Conservation (phyloP, 53 echinoderm and acorn worm species). For the Mesocentrotus franciscanus region DNA sequence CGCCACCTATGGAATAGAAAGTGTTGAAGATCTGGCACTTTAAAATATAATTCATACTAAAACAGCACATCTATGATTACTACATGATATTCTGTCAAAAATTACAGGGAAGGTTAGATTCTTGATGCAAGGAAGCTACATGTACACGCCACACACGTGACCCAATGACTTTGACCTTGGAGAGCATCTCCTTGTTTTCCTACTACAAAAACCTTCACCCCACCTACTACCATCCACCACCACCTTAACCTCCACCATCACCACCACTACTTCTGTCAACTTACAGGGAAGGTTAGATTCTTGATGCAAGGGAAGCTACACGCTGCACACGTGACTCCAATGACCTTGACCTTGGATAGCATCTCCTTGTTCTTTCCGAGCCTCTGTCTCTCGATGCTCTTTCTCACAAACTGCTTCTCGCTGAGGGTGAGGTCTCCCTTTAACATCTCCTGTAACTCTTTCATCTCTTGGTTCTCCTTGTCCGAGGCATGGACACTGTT, state of each 20-base stretch:
- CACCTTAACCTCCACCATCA: too few relatives aligned
- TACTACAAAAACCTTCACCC: too few relatives aligned
- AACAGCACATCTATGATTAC: accelerated
- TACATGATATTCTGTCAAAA: neutral
- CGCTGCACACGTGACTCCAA: constrained; percentile 98
- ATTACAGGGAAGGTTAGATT: constrained; percentile 91
- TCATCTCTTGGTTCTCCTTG: constrained; percentile 87
- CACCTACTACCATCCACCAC: neutral
- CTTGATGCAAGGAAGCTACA: constrained; percentile 86
- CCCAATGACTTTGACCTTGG: constrained; percentile 88
- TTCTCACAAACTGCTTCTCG: constrained; percentile 83
- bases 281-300: constrained; percentile 92
- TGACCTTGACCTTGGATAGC: constrained; percentile 83
- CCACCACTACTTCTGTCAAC: constrained; percentile 7
- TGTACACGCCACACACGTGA: constrained; percentile 95
- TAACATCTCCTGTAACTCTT: constrained; percentile 92
- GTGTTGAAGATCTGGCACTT: too few relatives aligned
- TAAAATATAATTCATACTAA: too few relatives aligned
- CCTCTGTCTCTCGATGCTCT: constrained; percentile 88
- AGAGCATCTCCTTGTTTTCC: constrained; percentile 79
- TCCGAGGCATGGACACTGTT: constrained; percentile 95
- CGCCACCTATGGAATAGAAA: too few relatives aligned
- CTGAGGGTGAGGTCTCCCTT: constrained; percentile 81
- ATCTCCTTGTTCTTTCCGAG: constrained; percentile 83
- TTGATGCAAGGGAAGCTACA: constrained; percentile 91